phyloP scores from a whole-genome alignment of 2,113 vertebrate species.

The Lontra canadensis region DNA sequence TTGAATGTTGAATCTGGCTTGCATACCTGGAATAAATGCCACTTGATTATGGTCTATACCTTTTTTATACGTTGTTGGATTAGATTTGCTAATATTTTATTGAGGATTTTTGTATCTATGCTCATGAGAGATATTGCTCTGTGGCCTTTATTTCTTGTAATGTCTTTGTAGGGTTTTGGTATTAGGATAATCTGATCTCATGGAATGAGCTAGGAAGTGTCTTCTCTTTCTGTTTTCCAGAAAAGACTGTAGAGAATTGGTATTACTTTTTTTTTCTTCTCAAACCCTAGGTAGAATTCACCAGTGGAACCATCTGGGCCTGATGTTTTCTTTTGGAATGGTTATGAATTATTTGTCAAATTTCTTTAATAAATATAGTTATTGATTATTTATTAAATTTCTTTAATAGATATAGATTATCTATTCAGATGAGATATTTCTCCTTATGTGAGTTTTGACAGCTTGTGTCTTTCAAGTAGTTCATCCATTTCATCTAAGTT shows the following conservation, averaged over 20 bases:
- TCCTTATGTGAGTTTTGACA: neutral
- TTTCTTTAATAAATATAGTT: neutral
- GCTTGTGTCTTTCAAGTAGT: neutral
- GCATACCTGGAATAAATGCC: neutral
- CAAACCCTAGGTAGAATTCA: neutral
- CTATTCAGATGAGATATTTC: neutral
- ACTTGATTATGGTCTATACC: neutral
- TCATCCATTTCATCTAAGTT: neutral
- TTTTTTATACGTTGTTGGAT: neutral
- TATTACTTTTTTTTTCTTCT: neutral
- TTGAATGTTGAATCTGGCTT: neutral
- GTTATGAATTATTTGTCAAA: neutral
- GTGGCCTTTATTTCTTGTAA: neutral
- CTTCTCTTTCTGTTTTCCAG: neutral
- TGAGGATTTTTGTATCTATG: neutral
- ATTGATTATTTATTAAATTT: neutral
- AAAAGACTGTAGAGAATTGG: neutral
- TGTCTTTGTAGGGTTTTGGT: neutral
- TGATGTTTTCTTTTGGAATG: neutral
- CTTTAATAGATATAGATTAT: neutral
- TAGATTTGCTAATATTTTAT: neutral
- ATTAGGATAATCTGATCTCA: neutral
- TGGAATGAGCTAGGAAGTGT: neutral
- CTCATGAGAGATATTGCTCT: neutral
- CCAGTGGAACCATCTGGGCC: neutral